Evolutionary conservation across 2,113 vertebrate species (phyloP), one percentile per base, ranked within the genome.

Genomic region (Chrysemys picta): DNA sequence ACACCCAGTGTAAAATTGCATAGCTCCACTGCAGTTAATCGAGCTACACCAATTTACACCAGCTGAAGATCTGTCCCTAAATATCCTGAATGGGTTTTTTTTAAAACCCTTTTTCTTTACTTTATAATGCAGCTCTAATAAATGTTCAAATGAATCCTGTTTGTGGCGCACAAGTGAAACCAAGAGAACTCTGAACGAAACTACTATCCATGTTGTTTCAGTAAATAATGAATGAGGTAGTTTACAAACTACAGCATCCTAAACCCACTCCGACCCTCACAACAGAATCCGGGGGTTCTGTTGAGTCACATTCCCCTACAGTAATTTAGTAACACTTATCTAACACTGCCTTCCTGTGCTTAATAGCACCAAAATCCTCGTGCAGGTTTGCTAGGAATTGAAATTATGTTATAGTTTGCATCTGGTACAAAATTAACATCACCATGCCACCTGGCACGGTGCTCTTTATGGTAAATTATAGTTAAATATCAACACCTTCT

Each of bases 281-380:
- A n/a, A 82, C 19, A 27, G 56, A 27, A 6, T 6, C 25, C 81
- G 82, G 38, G 0, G 0, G 3, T 12, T 38, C 27, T 16, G 17
- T 52, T 42, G 84, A 7, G 2, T 59, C 22, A 13, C 13, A 6
- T 4, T 53, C 24, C 25, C 54, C n/a, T 31, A n/a, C 19, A 72
- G 65, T 72, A 38, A 72, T 72, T 72, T 72, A 21, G n/a, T 72
- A 8, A 53, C 5, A 79, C 21, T 17, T 4, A 47, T 2, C 69
- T 29, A 35, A 10, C 42, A 22, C 57, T 79, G 27, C 0, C 29
- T 49, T n/a, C 11, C 38, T 50, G 8, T 12, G 6, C 0, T 8
- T 10, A 3, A 54, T 0, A 1, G 27, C 42, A 78, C 82, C 50
- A 87, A 89, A 94, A 89, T 1, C 50, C 83, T 45, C 0, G 1